phyloP scores from a whole-genome alignment of 2,888 invertebrate species.

The Gandaritis pyraliata region DNA sequence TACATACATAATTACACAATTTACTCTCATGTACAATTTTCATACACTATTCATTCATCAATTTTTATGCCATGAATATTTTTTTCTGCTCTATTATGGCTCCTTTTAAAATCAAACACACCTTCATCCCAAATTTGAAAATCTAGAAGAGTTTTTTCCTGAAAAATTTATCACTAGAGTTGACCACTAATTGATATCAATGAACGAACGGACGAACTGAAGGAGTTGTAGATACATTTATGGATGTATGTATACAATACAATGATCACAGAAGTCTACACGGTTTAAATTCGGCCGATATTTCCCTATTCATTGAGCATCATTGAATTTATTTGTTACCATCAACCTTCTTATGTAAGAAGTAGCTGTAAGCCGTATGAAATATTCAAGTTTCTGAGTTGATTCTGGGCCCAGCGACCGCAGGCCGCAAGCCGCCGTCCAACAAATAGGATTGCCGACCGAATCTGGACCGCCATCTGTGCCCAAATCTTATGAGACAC shows the following conservation, averaged over 20 bases:
- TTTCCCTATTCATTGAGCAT: not conserved
- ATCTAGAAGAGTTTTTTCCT: too few species aligned
- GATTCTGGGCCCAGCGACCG: constrained; percentile 58
- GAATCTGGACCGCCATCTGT: constrained; percentile 78
- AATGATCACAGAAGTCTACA: too few species aligned
- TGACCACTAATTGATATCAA: too few species aligned
- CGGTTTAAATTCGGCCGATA: too few species aligned
- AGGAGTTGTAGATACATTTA: too few species aligned
- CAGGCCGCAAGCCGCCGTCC: constrained; percentile 64
- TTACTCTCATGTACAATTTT: not conserved
- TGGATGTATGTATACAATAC: too few species aligned
- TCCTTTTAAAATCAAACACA: too few species aligned
- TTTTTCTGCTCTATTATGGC: too few species aligned
- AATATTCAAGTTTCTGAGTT: constrained; percentile 62
- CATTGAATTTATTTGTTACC: constrained; percentile 9
- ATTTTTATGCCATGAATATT: too few species aligned
- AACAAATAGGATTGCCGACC: constrained; percentile 75
- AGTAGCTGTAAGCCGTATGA: constrained; percentile 50
- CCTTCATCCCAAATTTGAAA: too few species aligned
- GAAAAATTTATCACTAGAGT: too few species aligned
- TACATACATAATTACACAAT: not conserved
- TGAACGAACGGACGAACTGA: too few species aligned
- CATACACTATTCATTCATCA: not conserved
- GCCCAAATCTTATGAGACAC: constrained; percentile 67
- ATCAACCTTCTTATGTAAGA: constrained; percentile 25